These are phyloP conservation scores for Sardinella longiceps DNA, from an alignment of 2,797 vertebrate genomes.

Conservation along the genomic window DNA sequence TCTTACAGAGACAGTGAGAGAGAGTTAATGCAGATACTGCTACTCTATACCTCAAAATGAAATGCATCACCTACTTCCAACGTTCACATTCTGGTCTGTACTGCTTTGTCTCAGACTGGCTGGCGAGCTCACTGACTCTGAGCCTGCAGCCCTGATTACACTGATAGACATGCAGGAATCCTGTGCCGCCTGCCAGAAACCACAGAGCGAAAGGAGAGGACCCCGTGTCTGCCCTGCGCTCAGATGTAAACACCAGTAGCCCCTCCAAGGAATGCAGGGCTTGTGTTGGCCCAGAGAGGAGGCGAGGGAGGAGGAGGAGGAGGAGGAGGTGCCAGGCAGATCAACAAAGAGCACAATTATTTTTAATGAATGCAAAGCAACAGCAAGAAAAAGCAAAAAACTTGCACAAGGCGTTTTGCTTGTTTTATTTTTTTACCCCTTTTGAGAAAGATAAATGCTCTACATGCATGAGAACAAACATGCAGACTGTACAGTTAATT, in stretches of 20 bases:
- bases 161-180: slow-evolving; percentile 86
- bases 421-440: slow-evolving; percentile 21
- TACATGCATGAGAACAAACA: slow-evolving; percentile 51
- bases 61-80: slow-evolving; percentile 58
- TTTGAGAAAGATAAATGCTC: slow-evolving; percentile 28
- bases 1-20: not conserved
- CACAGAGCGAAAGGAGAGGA: slow-evolving; percentile 73
- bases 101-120: slow-evolving; percentile 70
- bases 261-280: slow-evolving; percentile 78
- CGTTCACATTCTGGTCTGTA: slow-evolving; percentile 61
- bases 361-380: slow-evolving; percentile 64
- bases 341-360: slow-evolving; percentile 68
- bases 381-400: slow-evolving; percentile 56
- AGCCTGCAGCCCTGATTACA: slow-evolving; percentile 83
- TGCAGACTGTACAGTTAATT: slow-evolving; percentile 35
- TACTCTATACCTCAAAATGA: slow-evolving; percentile 50
- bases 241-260: slow-evolving; percentile 81
- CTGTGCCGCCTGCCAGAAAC: slow-evolving; percentile 79
- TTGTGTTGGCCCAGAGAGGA: slow-evolving; percentile 63
- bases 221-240: slow-evolving; percentile 72
- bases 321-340: slow-evolving; percentile 59
- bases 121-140: slow-evolving; percentile 67
- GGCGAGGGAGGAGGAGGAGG: slow-evolving; percentile 57
- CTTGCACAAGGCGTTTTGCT: slow-evolving; percentile 41
- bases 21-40: slow-evolving; percentile 52